phyloP scores from a whole-genome alignment of 2,113 vertebrate genomes.

The Tyrannus savana region DNA sequence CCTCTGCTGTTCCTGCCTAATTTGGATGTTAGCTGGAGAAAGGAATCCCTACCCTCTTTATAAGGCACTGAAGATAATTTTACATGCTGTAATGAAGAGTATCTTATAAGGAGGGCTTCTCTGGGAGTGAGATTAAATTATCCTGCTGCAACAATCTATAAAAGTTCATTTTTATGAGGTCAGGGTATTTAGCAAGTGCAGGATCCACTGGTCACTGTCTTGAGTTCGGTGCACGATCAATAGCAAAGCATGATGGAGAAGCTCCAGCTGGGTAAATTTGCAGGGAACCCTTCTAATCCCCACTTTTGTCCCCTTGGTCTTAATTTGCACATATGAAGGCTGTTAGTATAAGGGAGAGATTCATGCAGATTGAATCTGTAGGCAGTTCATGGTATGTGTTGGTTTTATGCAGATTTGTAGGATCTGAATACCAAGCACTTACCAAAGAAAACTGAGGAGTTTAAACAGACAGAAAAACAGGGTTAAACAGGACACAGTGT shows the following conservation, averaged over 20 bases:
- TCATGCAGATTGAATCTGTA: constrained; percentile 72
- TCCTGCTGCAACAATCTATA: background rate
- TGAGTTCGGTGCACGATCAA: background rate
- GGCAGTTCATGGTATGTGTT: constrained; percentile 69
- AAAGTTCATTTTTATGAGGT: constrained; percentile 20
- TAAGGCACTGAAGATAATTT: constrained; percentile 59
- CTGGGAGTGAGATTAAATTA: constrained; percentile 12
- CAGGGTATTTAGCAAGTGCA: constrained; percentile 18
- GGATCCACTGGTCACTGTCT: constrained; percentile 13
- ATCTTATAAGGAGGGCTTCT: constrained; percentile 69
- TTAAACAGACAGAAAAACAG: constrained; percentile 74
- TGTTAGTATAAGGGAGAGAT: constrained; percentile 68
- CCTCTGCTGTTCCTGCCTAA: constrained; percentile 3
- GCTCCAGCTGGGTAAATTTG: constrained; percentile 17
- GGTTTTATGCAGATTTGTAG: constrained; percentile 76
- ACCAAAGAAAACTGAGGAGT: constrained; percentile 74
- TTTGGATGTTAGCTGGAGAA: constrained; percentile 27
- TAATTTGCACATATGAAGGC: constrained; percentile 69
- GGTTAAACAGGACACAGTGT: constrained; percentile 71
- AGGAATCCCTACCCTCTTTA: constrained; percentile 54
- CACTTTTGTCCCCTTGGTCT: constrained; percentile 73
- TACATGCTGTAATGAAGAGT: constrained; percentile 58
- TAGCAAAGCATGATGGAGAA: background rate
- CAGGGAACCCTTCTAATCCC: constrained; percentile 42
- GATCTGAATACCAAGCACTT: constrained; percentile 79